Conservation (phyloP, 1,140 invertebrate species). For the Brachionus angularis region DNA sequence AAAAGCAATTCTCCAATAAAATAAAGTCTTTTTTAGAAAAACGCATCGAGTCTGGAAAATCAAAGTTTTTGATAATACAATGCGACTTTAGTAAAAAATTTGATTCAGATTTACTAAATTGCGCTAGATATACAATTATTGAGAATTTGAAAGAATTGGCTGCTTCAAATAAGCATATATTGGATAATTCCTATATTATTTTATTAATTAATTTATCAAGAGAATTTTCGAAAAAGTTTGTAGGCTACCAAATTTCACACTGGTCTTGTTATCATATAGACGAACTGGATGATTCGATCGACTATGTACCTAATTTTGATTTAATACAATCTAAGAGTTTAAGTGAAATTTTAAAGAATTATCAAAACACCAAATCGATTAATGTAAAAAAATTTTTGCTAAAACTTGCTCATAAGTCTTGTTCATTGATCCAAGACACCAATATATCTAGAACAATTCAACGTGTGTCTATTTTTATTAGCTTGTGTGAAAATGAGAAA, state of each 20-base stretch:
- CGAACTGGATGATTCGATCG: constrained; percentile 2
- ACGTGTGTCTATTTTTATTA: constrained; percentile 12
- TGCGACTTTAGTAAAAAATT: constrained; percentile 51
- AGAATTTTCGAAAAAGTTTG: constrained; percentile 49
- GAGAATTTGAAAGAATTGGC: constrained; percentile 9
- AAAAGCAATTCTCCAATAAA: constrained; percentile 46
- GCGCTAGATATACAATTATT: constrained; percentile 48
- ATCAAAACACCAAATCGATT: background rate
- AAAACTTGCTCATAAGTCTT: background rate
- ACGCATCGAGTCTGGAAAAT: constrained; percentile 16
- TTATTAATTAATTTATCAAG: constrained; percentile 50
- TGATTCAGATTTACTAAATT: constrained; percentile 49
- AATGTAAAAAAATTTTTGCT: background rate
- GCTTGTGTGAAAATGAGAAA: background rate
- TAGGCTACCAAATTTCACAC: constrained; percentile 48
- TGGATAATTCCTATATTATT: constrained; percentile 47
- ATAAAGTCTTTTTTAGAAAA: constrained; percentile 36
- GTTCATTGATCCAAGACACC: constrained; percentile 33
- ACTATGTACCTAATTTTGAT: background rate
- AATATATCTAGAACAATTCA: constrained; percentile 25
- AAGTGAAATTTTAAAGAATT: constrained; percentile 13
- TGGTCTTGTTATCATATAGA: constrained; percentile 35
- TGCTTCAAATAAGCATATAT: background rate
- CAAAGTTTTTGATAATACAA: constrained; percentile 51
- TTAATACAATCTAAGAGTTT: background rate